phyloP scores from a whole-genome alignment of 30 jellyfish, hydroid and myxozoan genomes.

The Euphysa ruthae region DNA sequence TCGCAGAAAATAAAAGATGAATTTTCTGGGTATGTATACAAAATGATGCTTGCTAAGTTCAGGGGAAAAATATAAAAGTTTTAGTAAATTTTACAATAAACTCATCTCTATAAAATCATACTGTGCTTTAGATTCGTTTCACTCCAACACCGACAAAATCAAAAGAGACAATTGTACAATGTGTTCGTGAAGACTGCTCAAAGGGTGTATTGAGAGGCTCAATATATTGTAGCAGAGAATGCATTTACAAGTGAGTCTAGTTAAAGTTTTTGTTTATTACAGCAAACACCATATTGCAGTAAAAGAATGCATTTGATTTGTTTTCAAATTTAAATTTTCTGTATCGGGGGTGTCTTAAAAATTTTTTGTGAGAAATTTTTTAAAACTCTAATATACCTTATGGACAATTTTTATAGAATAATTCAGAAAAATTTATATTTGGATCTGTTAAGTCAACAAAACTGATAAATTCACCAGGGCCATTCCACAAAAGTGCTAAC shows the following conservation, averaged over 20 bases:
- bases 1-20: too few relatives aligned
- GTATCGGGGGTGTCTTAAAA: not conserved
- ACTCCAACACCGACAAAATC: slow-evolving; percentile 68
- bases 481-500: too few relatives aligned
- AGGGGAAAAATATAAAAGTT: not conserved
- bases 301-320: too few relatives aligned
- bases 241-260: slow-evolving; percentile 80
- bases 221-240: slow-evolving; percentile 75
- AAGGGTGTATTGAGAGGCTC: slow-evolving; percentile 72
- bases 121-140: slow-evolving; percentile 43
- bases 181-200: slow-evolving; percentile 50
- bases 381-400: too few relatives aligned
- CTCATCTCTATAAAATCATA: not conserved
- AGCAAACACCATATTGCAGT: too few relatives aligned
- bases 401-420: too few relatives aligned
- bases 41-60: too few relatives aligned
- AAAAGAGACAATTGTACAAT: slow-evolving; percentile 19
- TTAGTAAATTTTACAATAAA: not conserved
- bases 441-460: too few relatives aligned
- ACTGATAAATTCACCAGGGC: too few relatives aligned
- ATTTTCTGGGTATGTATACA: too few relatives aligned
- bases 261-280: too few relatives aligned
- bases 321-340: not conserved
- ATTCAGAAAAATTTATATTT: too few relatives aligned
- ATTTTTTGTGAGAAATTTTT: not conserved